These are phyloP conservation scores for Ursus arctos DNA, from an alignment of 2,113 vertebrate genomes.

Conservation along the genomic window DNA sequence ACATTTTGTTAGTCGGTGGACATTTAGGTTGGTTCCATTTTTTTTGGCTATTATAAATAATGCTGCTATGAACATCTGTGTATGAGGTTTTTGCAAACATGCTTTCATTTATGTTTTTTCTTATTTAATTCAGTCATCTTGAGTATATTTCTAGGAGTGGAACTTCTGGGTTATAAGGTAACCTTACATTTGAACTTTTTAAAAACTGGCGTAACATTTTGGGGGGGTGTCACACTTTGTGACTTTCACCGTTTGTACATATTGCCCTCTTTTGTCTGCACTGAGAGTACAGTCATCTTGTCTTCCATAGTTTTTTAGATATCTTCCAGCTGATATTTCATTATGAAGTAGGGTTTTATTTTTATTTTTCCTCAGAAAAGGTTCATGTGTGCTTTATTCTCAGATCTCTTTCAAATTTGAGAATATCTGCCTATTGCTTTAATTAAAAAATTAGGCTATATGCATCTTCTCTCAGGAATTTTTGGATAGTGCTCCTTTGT, in stretches of 20 bases:
- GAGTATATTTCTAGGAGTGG: not conserved
- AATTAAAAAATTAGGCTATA: not conserved
- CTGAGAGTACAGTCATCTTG: not conserved
- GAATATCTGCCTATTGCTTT: not conserved
- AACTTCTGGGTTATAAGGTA: not conserved
- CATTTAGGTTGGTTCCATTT: not conserved
- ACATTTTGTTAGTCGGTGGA: not conserved
- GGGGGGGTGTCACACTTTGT: not conserved
- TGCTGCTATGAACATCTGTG: not conserved
- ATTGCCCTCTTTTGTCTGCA: not conserved
- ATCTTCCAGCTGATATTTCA: not conserved
- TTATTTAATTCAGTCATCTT: not conserved
- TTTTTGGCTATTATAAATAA: not conserved
- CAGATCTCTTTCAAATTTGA: slow-evolving; percentile 17
- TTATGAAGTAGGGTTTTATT: not conserved
- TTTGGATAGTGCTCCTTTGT: not conserved
- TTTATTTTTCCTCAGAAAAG: not conserved
- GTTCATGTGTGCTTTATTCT: not conserved
- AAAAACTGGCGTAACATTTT: not conserved
- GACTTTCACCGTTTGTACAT: not conserved
- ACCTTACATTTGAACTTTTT: not conserved
- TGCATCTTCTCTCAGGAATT: not conserved
- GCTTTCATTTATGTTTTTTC: slow-evolving; percentile 18
- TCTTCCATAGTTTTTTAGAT: not conserved
- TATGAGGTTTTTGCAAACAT: not conserved